phyloP scores from a whole-genome alignment of 30 jellyfish, hydroid and myxozoan genomes.

The Chironex yamaguchii region DNA sequence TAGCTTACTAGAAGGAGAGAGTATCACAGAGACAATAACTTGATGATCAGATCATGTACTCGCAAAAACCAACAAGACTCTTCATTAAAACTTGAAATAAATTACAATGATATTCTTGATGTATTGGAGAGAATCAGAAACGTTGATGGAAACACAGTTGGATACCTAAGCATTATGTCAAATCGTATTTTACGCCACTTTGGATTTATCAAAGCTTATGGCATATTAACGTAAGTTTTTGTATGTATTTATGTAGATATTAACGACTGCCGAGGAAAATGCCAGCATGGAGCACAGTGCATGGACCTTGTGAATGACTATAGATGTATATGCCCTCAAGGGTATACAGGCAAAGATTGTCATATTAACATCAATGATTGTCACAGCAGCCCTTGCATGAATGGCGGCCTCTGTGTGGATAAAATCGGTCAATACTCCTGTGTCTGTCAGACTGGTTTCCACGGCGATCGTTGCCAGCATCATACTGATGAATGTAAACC shows the following conservation, averaged over 20 bases:
- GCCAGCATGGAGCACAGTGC: constrained; percentile 87
- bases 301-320: constrained; percentile 81
- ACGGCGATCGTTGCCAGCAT: constrained; percentile 77
- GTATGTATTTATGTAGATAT: constrained; percentile 26
- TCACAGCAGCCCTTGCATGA: constrained; percentile 85
- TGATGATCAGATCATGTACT: too few species aligned
- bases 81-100: too few species aligned
- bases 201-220: too few species aligned
- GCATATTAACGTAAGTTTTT: too few species aligned
- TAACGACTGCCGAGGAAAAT: constrained; percentile 89
- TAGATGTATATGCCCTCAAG: constrained; percentile 83
- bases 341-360: constrained; percentile 87
- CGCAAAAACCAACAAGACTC: too few species aligned
- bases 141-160: too few species aligned
- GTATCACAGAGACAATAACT: too few species aligned
- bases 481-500: constrained; percentile 81
- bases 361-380: constrained; percentile 80
- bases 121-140: too few species aligned
- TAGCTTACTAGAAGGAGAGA: too few species aligned
- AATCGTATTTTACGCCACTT: too few species aligned
- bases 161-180: too few species aligned
- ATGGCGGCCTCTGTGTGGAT: constrained; percentile 84
- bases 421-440: constrained; percentile 67
- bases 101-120: too few species aligned
- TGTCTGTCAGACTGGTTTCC: constrained; percentile 91